A percentile compares a stretch with the other conserved stretches of the same genome.
Conservation (phyloP, 2,113 vertebrate genomes). For the Myrmophylax atrothorax region DNA sequence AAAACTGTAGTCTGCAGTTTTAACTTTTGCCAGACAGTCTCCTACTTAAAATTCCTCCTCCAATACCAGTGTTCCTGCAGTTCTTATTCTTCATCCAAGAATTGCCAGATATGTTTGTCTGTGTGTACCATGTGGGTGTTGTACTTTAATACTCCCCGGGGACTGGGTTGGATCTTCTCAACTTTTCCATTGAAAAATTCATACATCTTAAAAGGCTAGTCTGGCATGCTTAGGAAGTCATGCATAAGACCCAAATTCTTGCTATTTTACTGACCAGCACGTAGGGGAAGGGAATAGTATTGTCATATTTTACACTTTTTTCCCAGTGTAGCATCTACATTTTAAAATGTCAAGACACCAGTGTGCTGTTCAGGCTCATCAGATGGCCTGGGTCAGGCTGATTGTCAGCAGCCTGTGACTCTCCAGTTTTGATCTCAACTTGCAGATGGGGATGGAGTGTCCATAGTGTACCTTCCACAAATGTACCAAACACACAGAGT, state of each 20-base stretch:
- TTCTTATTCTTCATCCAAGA: background rate
- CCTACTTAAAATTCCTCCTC: background rate
- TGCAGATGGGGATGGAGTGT: background rate
- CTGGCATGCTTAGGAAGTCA: background rate
- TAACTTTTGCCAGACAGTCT: background rate
- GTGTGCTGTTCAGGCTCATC: background rate
- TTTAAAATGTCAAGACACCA: background rate
- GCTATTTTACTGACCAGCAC: background rate
- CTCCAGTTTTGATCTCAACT: accelerated
- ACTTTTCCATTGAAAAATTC: background rate
- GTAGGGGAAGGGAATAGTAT: background rate
- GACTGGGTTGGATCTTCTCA: background rate
- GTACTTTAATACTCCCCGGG: background rate
- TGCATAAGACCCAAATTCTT: background rate
- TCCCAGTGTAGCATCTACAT: background rate
- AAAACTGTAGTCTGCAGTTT: background rate
- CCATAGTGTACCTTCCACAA: background rate
- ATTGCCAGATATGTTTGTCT: background rate
- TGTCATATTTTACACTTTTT: background rate
- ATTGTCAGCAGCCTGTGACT: background rate
- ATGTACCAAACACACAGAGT: background rate
- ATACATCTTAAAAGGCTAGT: background rate
- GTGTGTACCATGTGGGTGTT: background rate
- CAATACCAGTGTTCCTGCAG: background rate
- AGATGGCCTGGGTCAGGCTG: background rate